These are phyloP conservation scores for Pipistrellus nathusii DNA, from an alignment of 2,797 vertebrate genomes.

Conservation along the genomic window DNA sequence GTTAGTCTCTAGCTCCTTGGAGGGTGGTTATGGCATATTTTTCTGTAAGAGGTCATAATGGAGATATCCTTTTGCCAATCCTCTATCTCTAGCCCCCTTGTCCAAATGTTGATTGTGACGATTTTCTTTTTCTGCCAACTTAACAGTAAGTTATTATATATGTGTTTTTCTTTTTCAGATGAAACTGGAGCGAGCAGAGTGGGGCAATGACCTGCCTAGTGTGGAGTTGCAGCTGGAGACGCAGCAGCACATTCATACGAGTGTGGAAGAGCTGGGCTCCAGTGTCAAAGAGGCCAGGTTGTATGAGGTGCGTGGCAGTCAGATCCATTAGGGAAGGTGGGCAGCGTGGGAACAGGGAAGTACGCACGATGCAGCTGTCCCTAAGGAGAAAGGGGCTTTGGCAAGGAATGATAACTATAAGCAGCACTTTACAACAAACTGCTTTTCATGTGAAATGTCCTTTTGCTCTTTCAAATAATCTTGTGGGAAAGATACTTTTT, in stretches of 20 bases:
- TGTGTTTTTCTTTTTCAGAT: slow-evolving; percentile 88
- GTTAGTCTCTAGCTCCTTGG: background rate
- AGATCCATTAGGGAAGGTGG: background rate
- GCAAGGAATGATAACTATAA: background rate
- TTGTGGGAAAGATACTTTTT: slow-evolving; percentile 53
- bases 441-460: background rate
- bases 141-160: background rate
- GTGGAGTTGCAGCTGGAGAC: slow-evolving; percentile 95
- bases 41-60: background rate
- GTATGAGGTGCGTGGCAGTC: slow-evolving; percentile 90
- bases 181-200: slow-evolving; percentile 94
- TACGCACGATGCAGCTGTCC: no score
- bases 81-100: background rate
- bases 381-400: background rate
- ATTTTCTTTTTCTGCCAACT: slow-evolving; percentile 23
- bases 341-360: accelerated
- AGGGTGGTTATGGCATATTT: background rate
- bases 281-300: slow-evolving; percentile 94
- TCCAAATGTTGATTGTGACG: slow-evolving; percentile 14
- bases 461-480: slow-evolving; percentile 54
- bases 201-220: slow-evolving; percentile 95
- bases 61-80: background rate
- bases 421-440: background rate
- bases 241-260: slow-evolving; percentile 92
- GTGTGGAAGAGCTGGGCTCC: slow-evolving; percentile 94